A percentile compares a stretch with the other conserved stretches of the same genome.
Evolutionary conservation across 2,888 invertebrate genomes (phyloP).

Genomic region (Galerucella nymphaeae): DNA sequence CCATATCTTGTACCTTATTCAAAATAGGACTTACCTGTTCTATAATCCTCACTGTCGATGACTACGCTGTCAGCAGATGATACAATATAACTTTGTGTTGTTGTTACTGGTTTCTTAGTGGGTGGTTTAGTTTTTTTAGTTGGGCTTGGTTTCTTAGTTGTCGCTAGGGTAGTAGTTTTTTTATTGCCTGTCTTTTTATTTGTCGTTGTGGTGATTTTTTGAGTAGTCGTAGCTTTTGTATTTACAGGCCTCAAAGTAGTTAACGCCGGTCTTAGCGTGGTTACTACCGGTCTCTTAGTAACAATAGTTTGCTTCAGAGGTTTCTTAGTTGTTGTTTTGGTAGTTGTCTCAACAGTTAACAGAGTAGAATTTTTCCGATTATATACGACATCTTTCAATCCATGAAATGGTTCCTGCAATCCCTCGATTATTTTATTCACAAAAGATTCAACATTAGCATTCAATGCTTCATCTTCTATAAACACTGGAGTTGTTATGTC

Average conservation of each 20-base stretch:
- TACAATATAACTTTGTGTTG: slow-evolving; percentile 64
- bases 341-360: slow-evolving; percentile 49
- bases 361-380: slow-evolving; percentile 64
- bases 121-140: slow-evolving; percentile 63
- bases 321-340: slow-evolving; percentile 59
- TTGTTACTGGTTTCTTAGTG: slow-evolving; percentile 63
- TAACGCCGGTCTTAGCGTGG: slow-evolving; percentile 57
- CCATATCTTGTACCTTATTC: neutral
- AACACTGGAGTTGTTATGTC: slow-evolving; percentile 83
- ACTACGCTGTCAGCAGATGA: slow-evolving; percentile 45
- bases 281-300: slow-evolving; percentile 57
- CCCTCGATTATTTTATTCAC: slow-evolving; percentile 87
- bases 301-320: slow-evolving; percentile 56
- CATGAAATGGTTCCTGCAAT: slow-evolving; percentile 84
- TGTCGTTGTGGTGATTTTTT: slow-evolving; percentile 49
- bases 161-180: slow-evolving; percentile 56
- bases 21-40: slow-evolving; percentile 59
- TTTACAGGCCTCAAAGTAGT: slow-evolving; percentile 56
- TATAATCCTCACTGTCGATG: slow-evolving; percentile 55
- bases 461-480: slow-evolving; percentile 79
- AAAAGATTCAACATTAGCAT: slow-evolving; percentile 83
- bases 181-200: slow-evolving; percentile 54
- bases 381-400: slow-evolving; percentile 80
- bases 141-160: slow-evolving; percentile 63
- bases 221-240: slow-evolving; percentile 55